Evolutionary conservation across 2,888 invertebrate genomes (phyloP), one percentile per base, ranked within the genome.

Genomic region (Xanthia icteritia): DNA sequence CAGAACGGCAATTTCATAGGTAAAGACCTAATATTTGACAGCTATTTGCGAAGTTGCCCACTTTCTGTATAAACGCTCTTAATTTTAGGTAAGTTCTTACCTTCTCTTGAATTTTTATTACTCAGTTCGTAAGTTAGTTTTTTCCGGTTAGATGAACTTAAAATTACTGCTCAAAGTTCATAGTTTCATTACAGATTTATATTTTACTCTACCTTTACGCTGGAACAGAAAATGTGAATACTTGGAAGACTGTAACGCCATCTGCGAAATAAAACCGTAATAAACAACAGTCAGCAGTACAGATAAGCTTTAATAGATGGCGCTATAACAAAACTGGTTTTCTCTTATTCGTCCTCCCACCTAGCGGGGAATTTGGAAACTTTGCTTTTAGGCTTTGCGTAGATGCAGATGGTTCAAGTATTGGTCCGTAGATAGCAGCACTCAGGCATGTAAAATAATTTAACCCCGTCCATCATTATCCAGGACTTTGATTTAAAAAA

Each of bases 391-490:
- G 27, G 27, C 13, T 67, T 51, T 45, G 2, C 11, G 1, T 20
- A 5, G 0, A 51, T 8, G 51, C 9, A 65, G 15, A 45, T 51
- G 8, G 27, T 85, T 1, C 65, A 17, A 66, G 13, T 15, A 13
- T n/a, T 27, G 2, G 2, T 17, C 4, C 0, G 3, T 63, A 86
- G 84, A 65, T 75, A 51, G 86, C 84, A 86, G 80, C 73, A 86
- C 83, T 56, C 0, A 5, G 8, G 0, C 1, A 56, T 63, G 0
- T 20, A 8, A 15, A 54, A 61, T 61, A 15, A 31, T 31, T n/a
- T 31, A 39, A 51, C 5, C 20, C 9, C 13, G 15, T 23, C 45
- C 4, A n/a, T 15, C 1, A n/a, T 6, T 2, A 3, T 20, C 23
- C 20, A 17, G 9, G 4, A 45, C 9, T 31, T 23, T 17, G 5